A percentile compares a stretch with the other conserved stretches of the same genome.
These are phyloP conservation scores for Cephus cinctus DNA, from an alignment of 1,140 invertebrate genomes.

Conservation along the genomic window DNA sequence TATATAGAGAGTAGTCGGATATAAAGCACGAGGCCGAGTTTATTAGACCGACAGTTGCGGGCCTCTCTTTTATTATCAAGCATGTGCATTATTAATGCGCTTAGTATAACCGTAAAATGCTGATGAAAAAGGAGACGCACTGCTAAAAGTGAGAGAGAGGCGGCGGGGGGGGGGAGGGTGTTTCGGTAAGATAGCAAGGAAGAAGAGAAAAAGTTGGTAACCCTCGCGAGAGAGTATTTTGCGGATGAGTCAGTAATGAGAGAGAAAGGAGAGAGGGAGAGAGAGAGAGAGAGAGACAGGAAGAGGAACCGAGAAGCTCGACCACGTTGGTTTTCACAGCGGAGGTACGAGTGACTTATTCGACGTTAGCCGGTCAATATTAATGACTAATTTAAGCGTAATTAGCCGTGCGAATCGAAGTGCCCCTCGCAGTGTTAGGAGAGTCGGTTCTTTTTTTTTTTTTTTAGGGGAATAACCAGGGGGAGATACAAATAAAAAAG, in stretches of 20 bases:
- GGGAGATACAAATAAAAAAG: too few relatives aligned
- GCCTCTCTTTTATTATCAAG: conserved; percentile 35
- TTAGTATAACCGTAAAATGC: conserved; percentile 38
- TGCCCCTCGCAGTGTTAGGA: not conserved
- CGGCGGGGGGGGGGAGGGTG: too few relatives aligned
- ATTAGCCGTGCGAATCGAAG: conserved; percentile 6
- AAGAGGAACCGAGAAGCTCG: conserved; percentile 4
- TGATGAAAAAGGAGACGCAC: conserved; percentile 28
- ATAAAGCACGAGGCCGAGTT: too few relatives aligned
- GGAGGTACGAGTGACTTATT: conserved; percentile 7
- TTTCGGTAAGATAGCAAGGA: too few relatives aligned
- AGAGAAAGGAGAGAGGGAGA: conserved; percentile 5
- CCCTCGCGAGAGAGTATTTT: conserved; percentile 24
- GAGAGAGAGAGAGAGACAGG: conserved; percentile 1
- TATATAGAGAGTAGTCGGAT: too few relatives aligned
- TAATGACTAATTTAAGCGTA: conserved; percentile 11
- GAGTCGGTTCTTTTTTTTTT: too few relatives aligned
- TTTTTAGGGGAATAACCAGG: too few relatives aligned
- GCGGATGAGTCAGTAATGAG: conserved; percentile 1
- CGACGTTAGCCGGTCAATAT: conserved; percentile 6
- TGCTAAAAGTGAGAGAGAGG: not conserved
- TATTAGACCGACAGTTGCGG: conserved; percentile 33
- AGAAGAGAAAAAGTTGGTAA: conserved; percentile 35
- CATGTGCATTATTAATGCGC: conserved; percentile 41
- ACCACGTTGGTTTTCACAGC: conserved; percentile 20